phyloP scores from a whole-genome alignment of 2,113 vertebrate genomes.

The Ageneiosus marmoratus region DNA sequence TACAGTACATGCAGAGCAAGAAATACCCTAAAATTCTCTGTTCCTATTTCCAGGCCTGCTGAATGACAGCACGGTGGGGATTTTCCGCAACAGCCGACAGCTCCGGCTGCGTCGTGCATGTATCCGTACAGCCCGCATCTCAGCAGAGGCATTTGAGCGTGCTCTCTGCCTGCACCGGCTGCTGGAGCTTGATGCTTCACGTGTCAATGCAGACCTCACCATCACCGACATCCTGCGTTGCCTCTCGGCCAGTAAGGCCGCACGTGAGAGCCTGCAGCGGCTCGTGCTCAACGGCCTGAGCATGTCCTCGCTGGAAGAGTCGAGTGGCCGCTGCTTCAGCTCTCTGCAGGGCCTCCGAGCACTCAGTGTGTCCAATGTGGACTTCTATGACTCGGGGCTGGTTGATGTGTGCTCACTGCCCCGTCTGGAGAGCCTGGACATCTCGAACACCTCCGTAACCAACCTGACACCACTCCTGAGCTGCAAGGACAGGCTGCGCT shows the following conservation, averaged over 20 bases:
- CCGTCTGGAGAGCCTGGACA: constrained; percentile 92
- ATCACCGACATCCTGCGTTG: constrained; percentile 95
- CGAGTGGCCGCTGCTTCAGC: constrained; percentile 85
- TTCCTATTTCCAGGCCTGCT: constrained; percentile 78
- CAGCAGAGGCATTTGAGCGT: constrained; percentile 91
- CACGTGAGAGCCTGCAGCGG: constrained; percentile 90
- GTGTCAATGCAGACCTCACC: constrained; percentile 95
- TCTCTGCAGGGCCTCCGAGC: constrained; percentile 85
- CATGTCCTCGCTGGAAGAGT: constrained; percentile 93
- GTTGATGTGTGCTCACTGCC: constrained; percentile 89
- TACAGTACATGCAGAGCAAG: background rate
- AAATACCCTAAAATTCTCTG: background rate
- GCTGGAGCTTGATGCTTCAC: constrained; percentile 90
- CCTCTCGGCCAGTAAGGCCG: constrained; percentile 89
- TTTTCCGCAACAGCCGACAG: constrained; percentile 87
- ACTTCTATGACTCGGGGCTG: constrained; percentile 94
- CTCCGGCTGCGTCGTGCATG: constrained; percentile 92
- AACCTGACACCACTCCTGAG: constrained; percentile 90
- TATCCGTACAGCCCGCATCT: constrained; percentile 93
- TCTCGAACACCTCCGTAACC: constrained; percentile 96
- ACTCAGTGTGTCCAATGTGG: constrained; percentile 91
- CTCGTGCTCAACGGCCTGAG: constrained; percentile 92
- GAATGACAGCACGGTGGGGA: constrained; percentile 93
- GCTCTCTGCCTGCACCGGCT: constrained; percentile 92
- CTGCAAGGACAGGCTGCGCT: constrained; percentile 88